Base-by-base conservation (phyloP, 2,888 invertebrate genomes). In the Temnothorax ravouxi region DNA sequence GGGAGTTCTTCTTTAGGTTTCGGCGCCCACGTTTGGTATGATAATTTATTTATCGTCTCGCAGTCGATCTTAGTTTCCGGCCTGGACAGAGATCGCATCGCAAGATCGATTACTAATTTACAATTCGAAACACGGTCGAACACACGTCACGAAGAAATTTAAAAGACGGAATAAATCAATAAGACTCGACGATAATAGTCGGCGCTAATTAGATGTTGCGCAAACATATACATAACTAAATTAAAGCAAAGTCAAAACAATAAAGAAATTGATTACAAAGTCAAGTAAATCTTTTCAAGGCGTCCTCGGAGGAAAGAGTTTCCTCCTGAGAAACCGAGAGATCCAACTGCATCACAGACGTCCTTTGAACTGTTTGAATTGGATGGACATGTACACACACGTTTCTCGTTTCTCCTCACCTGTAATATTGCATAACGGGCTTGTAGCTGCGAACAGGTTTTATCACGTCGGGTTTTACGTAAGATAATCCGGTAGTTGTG, bases 41-140 rank as follows among this genome's bases (percentile, higher is more conserved):
- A 95, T 54, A 95, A 85, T 84, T 94, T 94, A 59, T 94, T 95
- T 18, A 94, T 86, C 1, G 95, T 95, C 3, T 94, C 93, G 5
- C 81, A 86, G 3, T 94, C 94, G 11, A 95, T 83, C 76, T 95
- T 95, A 4, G 84, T 85, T 2, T 88, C 84, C 11, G 93, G 92
- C 77, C 94, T 94, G 71, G 18, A 47, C 4, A 41, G 61, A 56
- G 0, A n/a, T n/a, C 9, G 15, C 11, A 56, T 59, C 6, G 44
- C 9, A 25, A 38, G 9, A 66, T 64, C 25, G 18, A 50, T 64
- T 21, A 21, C n/a, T 8, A 66, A 3, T 18, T 29, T 41, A 64
- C 47, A 38, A 75, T 13, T 64, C 5, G 15, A 75, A 64, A 5
- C n/a, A 15, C 25, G 6, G 15, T 8, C 21, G 54, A 34, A n/a